These are phyloP conservation scores for Eilema caniola DNA, from an alignment of 2,888 invertebrate genomes.

Conservation along the genomic window DNA sequence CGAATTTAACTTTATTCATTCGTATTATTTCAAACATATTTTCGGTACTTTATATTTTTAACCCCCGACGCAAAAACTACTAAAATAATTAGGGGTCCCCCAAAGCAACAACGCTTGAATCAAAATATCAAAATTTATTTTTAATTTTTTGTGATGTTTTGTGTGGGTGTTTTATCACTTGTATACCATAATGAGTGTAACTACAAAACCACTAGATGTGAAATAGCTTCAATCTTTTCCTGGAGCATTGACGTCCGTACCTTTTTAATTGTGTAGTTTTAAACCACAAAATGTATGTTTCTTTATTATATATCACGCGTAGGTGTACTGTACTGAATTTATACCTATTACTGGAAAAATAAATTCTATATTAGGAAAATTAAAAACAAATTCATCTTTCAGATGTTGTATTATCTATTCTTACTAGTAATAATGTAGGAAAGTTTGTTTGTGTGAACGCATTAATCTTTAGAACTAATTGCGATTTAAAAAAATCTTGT, in stretches of 20 bases:
- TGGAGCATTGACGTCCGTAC: slow-evolving; percentile 6
- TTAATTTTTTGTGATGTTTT: too few species aligned
- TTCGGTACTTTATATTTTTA: too few species aligned
- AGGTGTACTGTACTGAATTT: neutral
- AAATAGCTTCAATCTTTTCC: slow-evolving; percentile 9
- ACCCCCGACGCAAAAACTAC: too few species aligned
- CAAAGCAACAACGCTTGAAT: neutral
- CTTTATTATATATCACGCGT: neutral
- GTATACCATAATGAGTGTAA: neutral
- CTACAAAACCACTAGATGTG: neutral
- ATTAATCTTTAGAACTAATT: neutral
- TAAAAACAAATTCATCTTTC: too few species aligned
- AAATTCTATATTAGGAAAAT: neutral
- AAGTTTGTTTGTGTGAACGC: too few species aligned
- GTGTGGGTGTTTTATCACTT: too few species aligned
- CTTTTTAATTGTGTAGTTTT: neutral
- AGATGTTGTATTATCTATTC: too few species aligned
- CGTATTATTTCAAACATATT: too few species aligned
- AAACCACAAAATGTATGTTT: neutral
- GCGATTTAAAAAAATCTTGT: neutral
- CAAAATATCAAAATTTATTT: too few species aligned
- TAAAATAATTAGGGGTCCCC: too few species aligned
- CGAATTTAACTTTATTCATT: too few species aligned
- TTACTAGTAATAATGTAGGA: too few species aligned
- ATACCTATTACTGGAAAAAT: neutral